Base-by-base conservation (phyloP, 2,113 vertebrate species). In the Ceyx melanurus region DNA sequence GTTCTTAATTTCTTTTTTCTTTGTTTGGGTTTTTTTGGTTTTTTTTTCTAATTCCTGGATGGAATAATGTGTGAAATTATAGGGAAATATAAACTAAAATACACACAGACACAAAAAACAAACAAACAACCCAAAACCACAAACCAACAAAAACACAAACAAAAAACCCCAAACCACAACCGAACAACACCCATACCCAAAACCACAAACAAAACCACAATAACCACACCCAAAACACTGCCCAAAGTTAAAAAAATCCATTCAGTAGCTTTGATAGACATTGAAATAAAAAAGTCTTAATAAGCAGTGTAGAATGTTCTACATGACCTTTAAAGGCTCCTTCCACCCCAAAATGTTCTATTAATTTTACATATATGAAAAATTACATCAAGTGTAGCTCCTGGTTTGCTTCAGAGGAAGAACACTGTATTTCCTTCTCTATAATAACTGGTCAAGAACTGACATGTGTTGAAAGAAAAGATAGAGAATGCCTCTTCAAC, bases 81-180 rank as follows among this genome's bases (percentile, higher is more conserved):
- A 65, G 13, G 77, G 57, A 91, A 92, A 75, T 18, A 19, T 9
- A 17, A 11, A 37, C 31, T 16, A 35, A 56, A 28, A 28, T 37
- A 37, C 37, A 3, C 10, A 37, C 37, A 3, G 18, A 23, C 31
- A 16, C 13, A 6, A 40, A 14, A 60, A 35, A 13, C 8, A 58
- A 21, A 54, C 28, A 17, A 16, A 33, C 19, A 58, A 46, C 8
- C 45, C 18, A 29, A 54, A 31, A 26, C 37, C 37, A 37, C 51
- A 5, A 37, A 6, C 6, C 10, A 3, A 43, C 29, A 31, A 6
- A 5, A 40, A 4, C 5, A 6, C 2, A 42, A 50, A 22, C 11
- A 48, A 48, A 17, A 25, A 37, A 37, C 37, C 37, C 22, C 14
- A 54, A 54, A 29, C 14, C 29, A 31, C 16, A 31, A 19, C 26